A percentile compares a stretch with the other conserved stretches of the same genome.
phyloP scores from a whole-genome alignment of 2,888 invertebrate genomes.

The Scaptomyza tumidula region DNA sequence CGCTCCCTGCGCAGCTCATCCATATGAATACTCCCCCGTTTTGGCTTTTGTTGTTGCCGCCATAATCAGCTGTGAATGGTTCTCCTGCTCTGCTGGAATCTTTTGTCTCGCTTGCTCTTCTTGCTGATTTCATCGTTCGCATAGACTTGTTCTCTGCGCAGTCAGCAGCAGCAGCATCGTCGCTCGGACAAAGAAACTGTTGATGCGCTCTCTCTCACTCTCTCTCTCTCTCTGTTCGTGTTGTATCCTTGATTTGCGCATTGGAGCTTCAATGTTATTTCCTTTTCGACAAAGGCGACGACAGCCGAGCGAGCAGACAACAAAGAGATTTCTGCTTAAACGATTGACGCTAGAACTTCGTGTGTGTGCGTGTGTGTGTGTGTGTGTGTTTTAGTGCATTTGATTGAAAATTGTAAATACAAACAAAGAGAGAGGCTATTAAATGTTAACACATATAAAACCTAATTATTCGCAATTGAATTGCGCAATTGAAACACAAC shows the following conservation, averaged over 20 bases:
- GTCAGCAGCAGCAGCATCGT: conserved; percentile 8
- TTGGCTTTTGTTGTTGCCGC: conserved; percentile 32
- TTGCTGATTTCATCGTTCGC: conserved; percentile 16
- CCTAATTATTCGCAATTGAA: neutral
- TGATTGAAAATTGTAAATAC: conserved; percentile 17
- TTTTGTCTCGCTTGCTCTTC: conserved; percentile 9
- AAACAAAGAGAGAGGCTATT: neutral
- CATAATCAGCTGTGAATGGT: conserved; percentile 64
- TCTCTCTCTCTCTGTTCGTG: conserved; percentile 31
- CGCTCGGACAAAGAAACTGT: conserved; percentile 59
- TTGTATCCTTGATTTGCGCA: conserved; percentile 68
- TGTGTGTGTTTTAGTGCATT: conserved; percentile 37
- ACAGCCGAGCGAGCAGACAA: conserved; percentile 47
- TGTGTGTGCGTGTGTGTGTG: conserved; percentile 8
- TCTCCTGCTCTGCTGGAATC: conserved; percentile 20
- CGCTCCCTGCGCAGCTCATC: neutral
- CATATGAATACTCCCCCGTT: conserved; percentile 23
- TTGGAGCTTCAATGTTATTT: conserved; percentile 46
- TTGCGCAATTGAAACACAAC: conserved; percentile 5
- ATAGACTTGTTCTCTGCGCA: conserved; percentile 24
- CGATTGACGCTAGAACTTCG: conserved; percentile 10
- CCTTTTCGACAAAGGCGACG: conserved; percentile 44
- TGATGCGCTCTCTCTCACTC: conserved; percentile 22
- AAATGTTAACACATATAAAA: neutral
- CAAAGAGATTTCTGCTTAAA: conserved; percentile 45